Base-by-base conservation (phyloP, 2,888 invertebrate species). In the Acleris cristana region DNA sequence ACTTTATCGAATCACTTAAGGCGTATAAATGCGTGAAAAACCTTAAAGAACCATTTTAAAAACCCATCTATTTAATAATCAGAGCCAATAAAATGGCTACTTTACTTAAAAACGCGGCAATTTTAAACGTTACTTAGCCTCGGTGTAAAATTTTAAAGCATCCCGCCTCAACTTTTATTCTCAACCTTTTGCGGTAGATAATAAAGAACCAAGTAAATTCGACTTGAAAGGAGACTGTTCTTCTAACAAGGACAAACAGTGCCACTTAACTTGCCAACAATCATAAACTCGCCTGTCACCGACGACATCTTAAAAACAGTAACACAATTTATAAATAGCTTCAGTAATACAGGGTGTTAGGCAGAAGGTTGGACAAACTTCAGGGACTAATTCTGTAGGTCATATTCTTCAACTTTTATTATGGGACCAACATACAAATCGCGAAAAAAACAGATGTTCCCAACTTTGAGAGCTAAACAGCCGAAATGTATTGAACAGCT, bases 211-310 rank as follows among this genome's bases (percentile, higher is more conserved):
- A 3, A 44, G 26, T 44, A 61, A 61, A 12, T 55, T 2, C 54
- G 54, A 14, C 49, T 12, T n/a, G 40, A 21, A 19, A 26, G 40
- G 44, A 59, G 60, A 55, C 55, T 51, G 55, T 55, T 57, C 56
- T 57, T 57, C 62, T 66, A 62, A 62, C 66, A 62, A 66, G 66
- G 62, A 66, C 66, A 66, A 66, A 66, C 66, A 57, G 56, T 62
- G 66, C 34, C 66, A 62, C 62, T 66, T 66, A 62, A 62, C 66
- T 62, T 66, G 51, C 61, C 66, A 53, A 62, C 66, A 57, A 66
- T 66, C 66, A 66, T 66, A 66, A 66, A 66, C 52, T 53, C 52
- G 51, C 62, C 45, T 30, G 44, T 8, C 65, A 48, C 62, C 53
- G 62, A 12, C 3, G 2, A 26, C 30, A 56, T 56, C n/a, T 34